Conservation (phyloP, 2,888 invertebrate genomes). For the Sylvicola cinctus region DNA sequence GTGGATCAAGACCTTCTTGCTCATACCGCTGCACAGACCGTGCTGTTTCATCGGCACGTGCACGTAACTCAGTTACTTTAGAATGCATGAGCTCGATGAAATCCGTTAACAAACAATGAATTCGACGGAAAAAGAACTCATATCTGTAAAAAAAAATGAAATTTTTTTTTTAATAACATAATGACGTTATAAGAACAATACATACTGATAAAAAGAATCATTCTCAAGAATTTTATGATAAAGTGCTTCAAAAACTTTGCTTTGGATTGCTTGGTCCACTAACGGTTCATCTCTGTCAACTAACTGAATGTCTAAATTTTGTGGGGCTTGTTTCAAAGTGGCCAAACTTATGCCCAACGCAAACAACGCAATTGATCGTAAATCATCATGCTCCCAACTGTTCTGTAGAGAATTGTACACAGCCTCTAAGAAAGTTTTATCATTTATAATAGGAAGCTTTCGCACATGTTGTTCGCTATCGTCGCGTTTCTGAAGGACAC, state of each 20-base stretch:
- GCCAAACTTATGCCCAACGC: slow-evolving; percentile 48
- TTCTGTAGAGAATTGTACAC: slow-evolving; percentile 10
- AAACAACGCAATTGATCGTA: slow-evolving; percentile 41
- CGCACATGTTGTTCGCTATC: slow-evolving; percentile 52
- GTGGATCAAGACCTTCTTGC: slow-evolving; percentile 57
- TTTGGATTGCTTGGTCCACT: slow-evolving; percentile 58
- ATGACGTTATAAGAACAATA: slow-evolving; percentile 1
- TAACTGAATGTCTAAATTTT: neutral
- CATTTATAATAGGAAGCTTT: slow-evolving; percentile 41
- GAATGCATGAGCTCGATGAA: slow-evolving; percentile 85
- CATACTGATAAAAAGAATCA: slow-evolving; percentile 38
- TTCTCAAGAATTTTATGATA: slow-evolving; percentile 50
- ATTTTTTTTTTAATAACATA: neutral
- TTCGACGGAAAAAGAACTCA: slow-evolving; percentile 62
- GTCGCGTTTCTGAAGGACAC: slow-evolving; percentile 51
- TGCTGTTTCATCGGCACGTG: slow-evolving; percentile 75
- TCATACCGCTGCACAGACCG: slow-evolving; percentile 53
- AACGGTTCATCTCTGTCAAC: slow-evolving; percentile 46
- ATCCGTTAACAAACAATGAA: slow-evolving; percentile 74
- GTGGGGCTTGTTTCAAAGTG: slow-evolving; percentile 20
- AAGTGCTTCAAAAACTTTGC: slow-evolving; percentile 60
- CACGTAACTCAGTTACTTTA: slow-evolving; percentile 62
- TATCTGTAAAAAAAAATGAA: slow-evolving; percentile 21
- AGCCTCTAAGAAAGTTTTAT: slow-evolving; percentile 22
- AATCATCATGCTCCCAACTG: slow-evolving; percentile 31